Evolutionary conservation across 1,140 invertebrate species (phyloP).

Genomic region (Triops longicaudatus): DNA sequence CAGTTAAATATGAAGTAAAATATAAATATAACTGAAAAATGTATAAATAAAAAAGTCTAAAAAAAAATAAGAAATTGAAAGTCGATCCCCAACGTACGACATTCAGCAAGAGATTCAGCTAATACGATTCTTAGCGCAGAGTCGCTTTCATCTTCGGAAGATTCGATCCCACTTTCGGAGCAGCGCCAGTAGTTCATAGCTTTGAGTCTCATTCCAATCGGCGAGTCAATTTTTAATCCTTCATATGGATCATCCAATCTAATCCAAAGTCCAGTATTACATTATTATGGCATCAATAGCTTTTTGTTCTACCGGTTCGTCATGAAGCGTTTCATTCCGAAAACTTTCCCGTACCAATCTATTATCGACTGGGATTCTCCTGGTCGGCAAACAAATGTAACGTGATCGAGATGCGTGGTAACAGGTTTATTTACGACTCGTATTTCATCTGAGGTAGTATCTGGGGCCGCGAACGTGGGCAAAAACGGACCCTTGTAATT

Average conservation of each 20-base stretch:
- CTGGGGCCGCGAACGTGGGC: constrained; percentile 38
- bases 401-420: constrained; percentile 43
- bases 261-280: neutral
- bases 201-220: constrained; percentile 40
- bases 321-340: constrained; percentile 45
- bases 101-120: constrained; percentile 42
- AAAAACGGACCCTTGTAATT: constrained; percentile 42
- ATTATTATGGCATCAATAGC: constrained; percentile 19
- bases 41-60: constrained; percentile 1
- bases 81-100: constrained; percentile 36
- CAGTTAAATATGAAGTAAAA: constrained; percentile 18
- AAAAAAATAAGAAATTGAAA: neutral
- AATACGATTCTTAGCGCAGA: constrained; percentile 43
- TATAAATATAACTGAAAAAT: constrained; percentile 10
- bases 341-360: constrained; percentile 43
- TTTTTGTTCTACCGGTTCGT: constrained; percentile 41
- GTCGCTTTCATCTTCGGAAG: constrained; percentile 23
- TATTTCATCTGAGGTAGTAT: constrained; percentile 4
- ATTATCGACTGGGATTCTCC: constrained; percentile 40
- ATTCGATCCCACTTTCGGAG: constrained; percentile 41
- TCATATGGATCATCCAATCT: constrained; percentile 37
- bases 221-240: constrained; percentile 41
- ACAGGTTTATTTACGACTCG: neutral
- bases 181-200: constrained; percentile 49
- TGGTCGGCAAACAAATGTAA: constrained; percentile 40